phyloP scores from a whole-genome alignment of 2,113 vertebrate genomes.

The Sus scrofa region T2T-Sscrofa CM000829.6:39578001-39578500 shows the following conservation, averaged over 20 bases:
- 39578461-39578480: background rate
- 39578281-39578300: no score
- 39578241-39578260: background rate
- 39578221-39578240: background rate
- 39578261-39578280: no score
- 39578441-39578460: background rate
- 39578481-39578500: background rate
- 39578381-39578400: no score
- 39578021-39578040: no score
- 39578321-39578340: no score
- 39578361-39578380: no score
- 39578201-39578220: background rate
- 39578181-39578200: background rate
- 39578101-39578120: background rate
- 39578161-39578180: background rate
- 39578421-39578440: no score
- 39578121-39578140: background rate
- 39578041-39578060: background rate
- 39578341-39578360: no score
- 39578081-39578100: background rate
- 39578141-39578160: background rate
- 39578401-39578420: no score
- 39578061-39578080: background rate
- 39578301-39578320: no score
- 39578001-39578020: no score